phyloP scores from a whole-genome alignment of 2,888 invertebrate species.

The Nomada fabriciana region DNA sequence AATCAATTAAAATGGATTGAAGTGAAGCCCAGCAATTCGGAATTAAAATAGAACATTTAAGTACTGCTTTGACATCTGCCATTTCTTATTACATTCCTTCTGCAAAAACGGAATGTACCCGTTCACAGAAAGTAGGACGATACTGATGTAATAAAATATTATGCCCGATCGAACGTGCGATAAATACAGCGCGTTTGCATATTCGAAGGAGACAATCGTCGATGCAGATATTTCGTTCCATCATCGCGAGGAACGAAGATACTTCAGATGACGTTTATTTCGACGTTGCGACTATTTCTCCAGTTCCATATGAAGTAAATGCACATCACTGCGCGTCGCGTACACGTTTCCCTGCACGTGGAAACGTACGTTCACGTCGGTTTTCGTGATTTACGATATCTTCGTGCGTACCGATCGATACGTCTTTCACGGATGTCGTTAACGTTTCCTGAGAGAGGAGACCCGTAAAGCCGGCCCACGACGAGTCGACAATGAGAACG shows the following conservation, averaged over 20 bases:
- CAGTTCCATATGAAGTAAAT: slow-evolving; percentile 16
- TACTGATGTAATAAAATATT: too few relatives aligned
- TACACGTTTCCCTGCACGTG: slow-evolving; percentile 32
- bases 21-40: too few relatives aligned
- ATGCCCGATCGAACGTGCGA: too few relatives aligned
- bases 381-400: slow-evolving; percentile 68
- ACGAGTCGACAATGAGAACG: slow-evolving; percentile 69
- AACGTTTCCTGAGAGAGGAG: slow-evolving; percentile 82
- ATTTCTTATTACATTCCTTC: too few relatives aligned
- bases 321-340: slow-evolving; percentile 23
- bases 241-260: background rate
- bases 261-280: slow-evolving; percentile 30
- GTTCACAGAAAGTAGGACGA: too few relatives aligned
- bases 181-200: background rate
- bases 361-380: slow-evolving; percentile 48
- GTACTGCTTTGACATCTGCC: too few relatives aligned
- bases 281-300: slow-evolving; percentile 24
- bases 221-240: background rate
- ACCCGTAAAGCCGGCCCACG: slow-evolving; percentile 71
- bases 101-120: too few relatives aligned
- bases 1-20: too few relatives aligned
- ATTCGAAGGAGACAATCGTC: background rate
- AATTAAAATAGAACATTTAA: too few relatives aligned
- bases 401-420: slow-evolving; percentile 73
- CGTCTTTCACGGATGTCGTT: slow-evolving; percentile 75